Evolutionary conservation across 1,140 invertebrate species (phyloP).

Genomic region (Conus betulinus): DNA sequence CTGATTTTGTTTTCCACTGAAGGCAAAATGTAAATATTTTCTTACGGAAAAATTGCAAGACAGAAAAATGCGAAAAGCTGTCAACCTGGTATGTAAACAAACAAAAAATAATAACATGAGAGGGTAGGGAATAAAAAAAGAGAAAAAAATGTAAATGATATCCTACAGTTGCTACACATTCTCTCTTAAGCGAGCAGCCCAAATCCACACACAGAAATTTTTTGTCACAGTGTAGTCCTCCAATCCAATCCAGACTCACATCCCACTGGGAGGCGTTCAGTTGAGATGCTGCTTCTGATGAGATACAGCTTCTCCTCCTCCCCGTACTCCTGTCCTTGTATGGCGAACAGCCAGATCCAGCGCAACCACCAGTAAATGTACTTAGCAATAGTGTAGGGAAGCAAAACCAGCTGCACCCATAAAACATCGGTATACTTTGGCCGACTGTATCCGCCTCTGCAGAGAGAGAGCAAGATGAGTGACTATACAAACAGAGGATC

Average conservation of each 20-base stretch:
- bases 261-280: conserved; percentile 80
- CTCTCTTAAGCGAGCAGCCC: too few relatives aligned
- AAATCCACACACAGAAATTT: too few relatives aligned
- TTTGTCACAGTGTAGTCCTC: too few relatives aligned
- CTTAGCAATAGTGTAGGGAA: conserved; percentile 83
- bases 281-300: conserved; percentile 86
- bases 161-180: too few relatives aligned
- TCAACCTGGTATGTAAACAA: too few relatives aligned
- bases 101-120: too few relatives aligned
- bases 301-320: conserved; percentile 89
- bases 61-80: too few relatives aligned
- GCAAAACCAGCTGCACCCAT: conserved; percentile 87
- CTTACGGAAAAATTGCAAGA: too few relatives aligned
- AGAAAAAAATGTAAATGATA: too few relatives aligned
- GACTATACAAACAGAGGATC: not conserved
- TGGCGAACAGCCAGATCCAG: conserved; percentile 88
- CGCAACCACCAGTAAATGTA: conserved; percentile 85
- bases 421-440: conserved; percentile 83
- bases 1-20: too few relatives aligned
- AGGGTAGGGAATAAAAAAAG: too few relatives aligned
- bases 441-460: conserved; percentile 89
- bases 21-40: too few relatives aligned
- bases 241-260: conserved; percentile 67
- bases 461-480: conserved; percentile 35
- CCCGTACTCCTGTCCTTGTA: conserved; percentile 86